A percentile compares a stretch with the other conserved stretches of the same genome.
phyloP scores from a whole-genome alignment of 2,888 invertebrate genomes.

The Rhimphoctona megacephalus region DNA sequence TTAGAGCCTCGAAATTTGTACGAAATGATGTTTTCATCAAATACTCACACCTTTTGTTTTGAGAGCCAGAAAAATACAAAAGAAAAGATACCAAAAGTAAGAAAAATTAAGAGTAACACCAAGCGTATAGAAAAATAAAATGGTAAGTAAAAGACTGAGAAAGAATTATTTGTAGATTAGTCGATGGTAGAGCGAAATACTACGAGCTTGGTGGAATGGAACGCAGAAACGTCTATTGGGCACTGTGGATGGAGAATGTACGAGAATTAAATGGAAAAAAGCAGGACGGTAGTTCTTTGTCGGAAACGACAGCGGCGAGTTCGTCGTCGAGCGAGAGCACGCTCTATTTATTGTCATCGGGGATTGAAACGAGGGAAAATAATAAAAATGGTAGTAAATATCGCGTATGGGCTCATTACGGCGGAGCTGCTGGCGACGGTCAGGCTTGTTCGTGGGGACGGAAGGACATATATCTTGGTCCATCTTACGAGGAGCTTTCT shows the following conservation, averaged over 20 bases:
- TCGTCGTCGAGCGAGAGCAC: constrained; percentile 85
- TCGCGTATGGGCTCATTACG: constrained; percentile 77
- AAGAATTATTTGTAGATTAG: constrained; percentile 71
- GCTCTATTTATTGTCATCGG: constrained; percentile 84
- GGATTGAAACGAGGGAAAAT: constrained; percentile 78
- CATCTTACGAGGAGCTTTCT: constrained; percentile 73
- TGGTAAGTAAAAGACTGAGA: not conserved
- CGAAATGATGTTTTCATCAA: no score
- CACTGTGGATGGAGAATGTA: constrained; percentile 87
- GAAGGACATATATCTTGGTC: constrained; percentile 87
- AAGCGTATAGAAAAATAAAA: no score
- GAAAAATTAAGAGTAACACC: no score
- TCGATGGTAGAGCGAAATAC: constrained; percentile 85
- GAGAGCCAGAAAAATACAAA: no score
- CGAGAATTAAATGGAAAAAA: constrained; percentile 83
- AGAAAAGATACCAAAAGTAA: no score
- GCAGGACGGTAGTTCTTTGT: constrained; percentile 85
- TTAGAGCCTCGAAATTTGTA: no score
- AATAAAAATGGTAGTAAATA: constrained; percentile 44
- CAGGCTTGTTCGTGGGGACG: constrained; percentile 85
- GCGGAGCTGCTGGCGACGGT: constrained; percentile 75
- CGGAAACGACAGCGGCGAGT: constrained; percentile 86
- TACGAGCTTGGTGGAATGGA: constrained; percentile 89
- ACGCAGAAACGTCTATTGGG: constrained; percentile 87
- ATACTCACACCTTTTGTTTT: no score